Evolutionary conservation across 2,113 vertebrate species (phyloP).

Genomic region (Poicephalus gulielmi): DNA sequence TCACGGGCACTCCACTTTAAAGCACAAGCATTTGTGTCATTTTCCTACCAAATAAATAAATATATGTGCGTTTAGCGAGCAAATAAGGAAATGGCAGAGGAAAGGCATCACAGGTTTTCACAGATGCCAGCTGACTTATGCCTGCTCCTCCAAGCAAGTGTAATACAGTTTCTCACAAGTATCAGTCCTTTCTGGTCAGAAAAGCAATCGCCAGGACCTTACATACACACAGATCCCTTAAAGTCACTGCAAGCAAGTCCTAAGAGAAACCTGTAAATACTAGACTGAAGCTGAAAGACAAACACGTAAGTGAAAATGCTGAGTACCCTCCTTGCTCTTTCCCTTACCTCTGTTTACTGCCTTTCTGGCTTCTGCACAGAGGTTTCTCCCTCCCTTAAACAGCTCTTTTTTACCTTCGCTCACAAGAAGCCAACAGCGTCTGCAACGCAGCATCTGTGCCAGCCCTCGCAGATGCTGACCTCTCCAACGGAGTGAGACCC

Average conservation of each 20-base stretch:
- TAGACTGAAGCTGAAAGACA: background rate
- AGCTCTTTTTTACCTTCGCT: background rate
- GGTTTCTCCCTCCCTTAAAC: background rate
- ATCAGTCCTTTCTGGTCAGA: background rate
- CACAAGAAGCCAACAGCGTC: background rate
- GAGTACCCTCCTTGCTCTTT: background rate
- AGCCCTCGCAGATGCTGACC: background rate
- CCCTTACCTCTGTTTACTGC: background rate
- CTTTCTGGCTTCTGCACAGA: background rate
- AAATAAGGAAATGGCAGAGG: constrained; percentile 32
- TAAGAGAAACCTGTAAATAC: background rate
- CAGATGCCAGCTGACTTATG: background rate
- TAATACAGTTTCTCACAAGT: background rate
- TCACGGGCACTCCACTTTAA: constrained; percentile 44
- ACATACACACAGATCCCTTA: background rate
- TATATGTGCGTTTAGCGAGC: background rate
- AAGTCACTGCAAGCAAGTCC: background rate
- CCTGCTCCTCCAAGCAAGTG: background rate
- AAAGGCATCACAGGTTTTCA: background rate
- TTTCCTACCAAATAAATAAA: constrained; percentile 33
- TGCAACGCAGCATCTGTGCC: background rate
- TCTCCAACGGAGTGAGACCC: fast-evolving
- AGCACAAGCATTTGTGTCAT: constrained; percentile 6
- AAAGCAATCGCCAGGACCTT: background rate
- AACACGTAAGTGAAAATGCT: background rate